These are phyloP conservation scores for Xenus cinereus DNA, from an alignment of 2,113 vertebrate species.

Conservation along the genomic window DNA sequence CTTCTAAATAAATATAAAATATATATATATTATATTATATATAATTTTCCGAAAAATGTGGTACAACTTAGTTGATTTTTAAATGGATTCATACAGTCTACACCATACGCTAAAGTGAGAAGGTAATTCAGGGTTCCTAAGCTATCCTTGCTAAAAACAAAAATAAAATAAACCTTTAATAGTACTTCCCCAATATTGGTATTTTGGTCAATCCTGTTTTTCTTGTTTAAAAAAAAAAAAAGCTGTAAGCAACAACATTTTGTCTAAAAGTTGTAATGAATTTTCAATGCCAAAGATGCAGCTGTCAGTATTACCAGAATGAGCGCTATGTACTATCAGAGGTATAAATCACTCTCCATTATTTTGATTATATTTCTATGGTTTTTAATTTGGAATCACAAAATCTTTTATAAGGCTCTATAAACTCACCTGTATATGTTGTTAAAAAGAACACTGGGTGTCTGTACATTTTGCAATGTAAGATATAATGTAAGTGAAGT, in stretches of 20 bases:
- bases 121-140: constrained; percentile 83
- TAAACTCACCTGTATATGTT: constrained; percentile 78
- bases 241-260: constrained; percentile 77
- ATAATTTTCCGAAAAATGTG: constrained; percentile 88
- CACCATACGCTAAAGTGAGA: constrained; percentile 72
- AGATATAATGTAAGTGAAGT: constrained; percentile 78
- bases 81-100: constrained; percentile 77
- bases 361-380: constrained; percentile 78
- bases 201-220: constrained; percentile 73
- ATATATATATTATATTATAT: constrained; percentile 88
- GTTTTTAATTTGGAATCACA: constrained; percentile 78
- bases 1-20: constrained; percentile 98
- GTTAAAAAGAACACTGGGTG: constrained; percentile 75
- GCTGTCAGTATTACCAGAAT: constrained; percentile 72
- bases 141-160: constrained; percentile 70
- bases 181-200: constrained; percentile 71
- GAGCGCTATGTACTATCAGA: constrained; percentile 76
- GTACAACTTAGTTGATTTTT: constrained; percentile 85
- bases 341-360: constrained; percentile 71
- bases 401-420: constrained; percentile 76
- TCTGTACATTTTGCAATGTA: constrained; percentile 85
- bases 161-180: constrained; percentile 65
- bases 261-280: constrained; percentile 75
- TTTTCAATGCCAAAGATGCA: constrained; percentile 87
- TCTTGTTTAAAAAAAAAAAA: constrained; percentile 45